Evolutionary conservation across 2,113 vertebrate species (phyloP).

Genomic region (Nestor notabilis): DNA sequence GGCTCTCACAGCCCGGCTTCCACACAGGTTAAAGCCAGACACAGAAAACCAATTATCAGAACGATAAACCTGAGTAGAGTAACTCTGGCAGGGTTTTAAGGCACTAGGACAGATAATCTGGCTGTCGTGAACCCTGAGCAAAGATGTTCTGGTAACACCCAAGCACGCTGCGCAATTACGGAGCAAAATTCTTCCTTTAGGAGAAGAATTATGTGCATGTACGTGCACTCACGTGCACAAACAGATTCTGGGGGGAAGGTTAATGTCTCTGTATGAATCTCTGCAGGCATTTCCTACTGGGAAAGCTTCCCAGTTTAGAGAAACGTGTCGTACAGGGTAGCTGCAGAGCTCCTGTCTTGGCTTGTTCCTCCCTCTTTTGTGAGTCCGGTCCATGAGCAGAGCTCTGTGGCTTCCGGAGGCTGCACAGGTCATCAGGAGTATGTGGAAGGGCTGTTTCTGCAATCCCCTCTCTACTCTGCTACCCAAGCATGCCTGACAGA

Average conservation of each 20-base stretch:
- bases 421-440: background rate
- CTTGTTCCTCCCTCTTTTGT: background rate
- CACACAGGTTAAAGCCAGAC: background rate
- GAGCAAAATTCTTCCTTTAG: background rate
- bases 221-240: background rate
- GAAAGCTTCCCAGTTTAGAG: background rate
- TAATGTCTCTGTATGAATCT: background rate
- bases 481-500: background rate
- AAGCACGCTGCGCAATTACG: background rate
- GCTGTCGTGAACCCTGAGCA: background rate
- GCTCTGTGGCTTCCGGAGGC: background rate
- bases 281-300: slow-evolving; percentile 31
- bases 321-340: background rate
- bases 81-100: background rate
- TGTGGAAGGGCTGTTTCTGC: background rate
- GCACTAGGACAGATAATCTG: background rate
- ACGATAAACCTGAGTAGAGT: background rate
- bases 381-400: background rate
- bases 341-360: background rate
- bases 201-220: background rate
- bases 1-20: background rate
- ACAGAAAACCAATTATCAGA: background rate
- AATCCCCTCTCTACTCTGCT: background rate
- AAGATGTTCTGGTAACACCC: background rate
- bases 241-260: background rate